These are phyloP conservation scores for Pavo muticus DNA, from an alignment of 2,113 vertebrate genomes.

Conservation along the genomic window DNA sequence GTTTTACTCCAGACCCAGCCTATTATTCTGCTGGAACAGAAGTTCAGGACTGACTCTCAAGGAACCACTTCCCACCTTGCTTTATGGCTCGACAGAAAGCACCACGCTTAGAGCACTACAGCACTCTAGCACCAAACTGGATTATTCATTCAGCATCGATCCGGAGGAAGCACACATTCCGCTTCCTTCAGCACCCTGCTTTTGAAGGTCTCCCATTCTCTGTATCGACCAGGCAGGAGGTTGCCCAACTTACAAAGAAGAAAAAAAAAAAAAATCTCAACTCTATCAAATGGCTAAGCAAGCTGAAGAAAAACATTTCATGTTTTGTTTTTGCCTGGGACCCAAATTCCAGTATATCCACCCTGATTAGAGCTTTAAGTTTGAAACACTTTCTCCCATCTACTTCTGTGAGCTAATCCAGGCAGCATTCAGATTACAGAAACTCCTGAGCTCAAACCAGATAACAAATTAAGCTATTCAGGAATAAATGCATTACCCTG, in stretches of 20 bases:
- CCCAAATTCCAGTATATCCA: background rate
- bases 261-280: background rate
- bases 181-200: constrained; percentile 26
- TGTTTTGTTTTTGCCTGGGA: background rate
- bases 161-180: background rate
- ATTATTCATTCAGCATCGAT: constrained; percentile 33
- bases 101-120: background rate
- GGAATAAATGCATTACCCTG: constrained; percentile 35
- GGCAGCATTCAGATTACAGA: background rate
- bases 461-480: constrained; percentile 43
- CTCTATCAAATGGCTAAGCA: background rate
- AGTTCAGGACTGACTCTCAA: constrained; percentile 60
- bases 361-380: background rate
- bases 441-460: background rate
- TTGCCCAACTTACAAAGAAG: constrained; percentile 26
- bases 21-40: constrained; percentile 64
- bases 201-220: constrained; percentile 30
- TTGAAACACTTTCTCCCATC: constrained; percentile 3
- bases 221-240: background rate
- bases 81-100: constrained; percentile 42
- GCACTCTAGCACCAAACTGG: background rate
- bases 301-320: background rate
- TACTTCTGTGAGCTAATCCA: background rate
- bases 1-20: constrained; percentile 73
- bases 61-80: constrained; percentile 17